These are phyloP conservation scores for Steatornis caripensis DNA, from an alignment of 2,113 vertebrate species.

Conservation along the genomic window DNA sequence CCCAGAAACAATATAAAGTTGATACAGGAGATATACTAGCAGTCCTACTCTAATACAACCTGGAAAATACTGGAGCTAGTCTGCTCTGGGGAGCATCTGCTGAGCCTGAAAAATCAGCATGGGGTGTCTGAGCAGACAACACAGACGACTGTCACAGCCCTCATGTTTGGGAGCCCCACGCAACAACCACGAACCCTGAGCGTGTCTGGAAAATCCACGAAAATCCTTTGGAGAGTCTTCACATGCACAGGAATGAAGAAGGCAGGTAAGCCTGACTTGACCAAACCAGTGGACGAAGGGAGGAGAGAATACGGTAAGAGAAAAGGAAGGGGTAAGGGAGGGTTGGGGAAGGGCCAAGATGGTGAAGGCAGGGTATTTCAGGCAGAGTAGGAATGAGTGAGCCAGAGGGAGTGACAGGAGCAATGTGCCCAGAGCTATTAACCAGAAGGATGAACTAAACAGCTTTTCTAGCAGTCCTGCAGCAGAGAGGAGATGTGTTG, in stretches of 20 bases:
- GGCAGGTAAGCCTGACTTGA: neutral
- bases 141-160: neutral
- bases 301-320: neutral
- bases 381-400: neutral
- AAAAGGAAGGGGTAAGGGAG: neutral
- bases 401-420: neutral
- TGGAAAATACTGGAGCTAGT: neutral
- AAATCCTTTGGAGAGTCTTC: neutral
- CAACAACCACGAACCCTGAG: neutral
- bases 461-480: neutral
- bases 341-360: neutral
- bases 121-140: neutral
- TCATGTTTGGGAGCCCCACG: accelerated
- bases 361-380: neutral
- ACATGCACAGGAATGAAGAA: accelerated
- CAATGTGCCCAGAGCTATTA: neutral
- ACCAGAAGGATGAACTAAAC: neutral
- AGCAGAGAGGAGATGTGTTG: neutral
- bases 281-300: neutral
- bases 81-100: neutral
- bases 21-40: neutral
- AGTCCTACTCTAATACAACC: neutral
- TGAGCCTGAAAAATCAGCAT: neutral
- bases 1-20: neutral
- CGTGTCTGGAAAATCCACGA: neutral